Conservation (phyloP, 1,140 invertebrate genomes). For the Aphaenogaster ashmeadi region DNA sequence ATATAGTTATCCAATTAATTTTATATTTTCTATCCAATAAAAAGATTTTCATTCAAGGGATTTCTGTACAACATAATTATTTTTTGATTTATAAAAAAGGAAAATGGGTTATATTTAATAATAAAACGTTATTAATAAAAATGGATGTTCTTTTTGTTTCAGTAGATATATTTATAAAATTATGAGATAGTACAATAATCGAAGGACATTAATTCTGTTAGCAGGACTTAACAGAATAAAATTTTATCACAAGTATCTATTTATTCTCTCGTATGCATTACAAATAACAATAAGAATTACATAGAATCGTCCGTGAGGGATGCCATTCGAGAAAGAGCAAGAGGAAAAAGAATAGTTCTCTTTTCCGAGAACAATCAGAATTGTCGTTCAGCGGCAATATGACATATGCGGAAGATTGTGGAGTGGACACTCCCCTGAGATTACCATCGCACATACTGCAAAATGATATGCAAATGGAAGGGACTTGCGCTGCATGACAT, state of each 20-base stretch:
- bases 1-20: not conserved
- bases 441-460: conserved; percentile 34
- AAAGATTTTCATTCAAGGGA: not conserved
- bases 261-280: not conserved
- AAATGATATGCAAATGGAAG: conserved; percentile 60
- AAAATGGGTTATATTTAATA: not conserved
- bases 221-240: not conserved
- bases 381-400: conserved; percentile 48
- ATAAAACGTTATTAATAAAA: conserved; percentile 14
- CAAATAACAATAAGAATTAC: not conserved
- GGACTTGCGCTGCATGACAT: conserved; percentile 8
- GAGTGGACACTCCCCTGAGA: conserved; percentile 49
- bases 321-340: conserved; percentile 2
- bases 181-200: not conserved
- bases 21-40: not conserved
- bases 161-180: not conserved
- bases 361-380: conserved; percentile 40
- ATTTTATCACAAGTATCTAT: not conserved
- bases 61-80: not conserved
- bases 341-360: not conserved
- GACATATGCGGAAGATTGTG: conserved; percentile 42
- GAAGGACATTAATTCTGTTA: not conserved
- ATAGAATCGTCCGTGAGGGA: conserved; percentile 7
- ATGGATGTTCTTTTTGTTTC: not conserved
- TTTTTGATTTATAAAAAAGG: not conserved